Percentiles rank a stretch among this genome's conserved stretches.
Evolutionary conservation across 2,888 invertebrate genomes (phyloP).

Genomic region (Sphaeridia pumilis): DNA sequence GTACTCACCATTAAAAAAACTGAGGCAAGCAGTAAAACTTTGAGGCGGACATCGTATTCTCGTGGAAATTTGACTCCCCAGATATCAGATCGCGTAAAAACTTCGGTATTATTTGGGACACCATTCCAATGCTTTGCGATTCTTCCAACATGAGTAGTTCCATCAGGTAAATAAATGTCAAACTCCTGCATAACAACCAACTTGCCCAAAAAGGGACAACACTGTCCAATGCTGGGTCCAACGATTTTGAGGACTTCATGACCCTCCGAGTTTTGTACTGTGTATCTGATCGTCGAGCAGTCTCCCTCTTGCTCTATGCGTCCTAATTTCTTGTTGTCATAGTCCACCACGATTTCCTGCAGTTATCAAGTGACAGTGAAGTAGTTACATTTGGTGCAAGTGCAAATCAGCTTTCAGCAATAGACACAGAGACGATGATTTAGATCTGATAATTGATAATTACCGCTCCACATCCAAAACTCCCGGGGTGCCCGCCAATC

Average conservation of each 20-base stretch:
- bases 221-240: conserved; percentile 4
- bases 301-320: conserved; percentile 9
- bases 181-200: conserved; percentile 7
- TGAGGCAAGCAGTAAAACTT: conserved; percentile 5
- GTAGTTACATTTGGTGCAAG: not conserved
- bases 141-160: conserved; percentile 14
- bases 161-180: conserved; percentile 13
- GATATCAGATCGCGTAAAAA: conserved; percentile 12
- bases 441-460: not conserved
- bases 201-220: conserved; percentile 8
- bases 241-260: conserved; percentile 7
- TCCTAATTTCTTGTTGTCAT: conserved; percentile 8
- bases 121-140: conserved; percentile 16
- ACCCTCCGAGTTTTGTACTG: conserved; percentile 11
- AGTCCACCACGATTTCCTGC: conserved; percentile 12
- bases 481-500: conserved; percentile 10
- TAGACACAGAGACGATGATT: not conserved
- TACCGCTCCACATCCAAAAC: conserved; percentile 13
- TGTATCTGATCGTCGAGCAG: conserved; percentile 10
- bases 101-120: conserved; percentile 12
- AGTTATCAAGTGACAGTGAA: not conserved
- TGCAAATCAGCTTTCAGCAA: not conserved
- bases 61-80: conserved; percentile 17
- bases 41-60: conserved; percentile 13
- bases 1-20: conserved; percentile 11